Conservation (phyloP, 1,140 invertebrate species). For the Drosophila kepulauana region DNA sequence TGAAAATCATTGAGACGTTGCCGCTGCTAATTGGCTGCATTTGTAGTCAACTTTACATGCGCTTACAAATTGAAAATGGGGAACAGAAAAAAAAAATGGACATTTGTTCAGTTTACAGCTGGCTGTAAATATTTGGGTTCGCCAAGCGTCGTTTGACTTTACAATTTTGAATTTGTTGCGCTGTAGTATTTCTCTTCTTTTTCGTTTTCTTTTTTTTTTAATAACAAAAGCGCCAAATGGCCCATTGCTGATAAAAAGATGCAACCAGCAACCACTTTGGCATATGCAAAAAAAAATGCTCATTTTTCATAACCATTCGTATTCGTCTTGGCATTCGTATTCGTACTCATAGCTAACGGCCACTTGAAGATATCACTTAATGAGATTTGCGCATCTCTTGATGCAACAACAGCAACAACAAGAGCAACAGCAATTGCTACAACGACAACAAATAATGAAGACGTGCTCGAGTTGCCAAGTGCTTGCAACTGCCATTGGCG, state of each 20-base stretch:
- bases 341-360: slow-evolving; percentile 63
- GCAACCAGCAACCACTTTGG: slow-evolving; percentile 39
- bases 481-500: slow-evolving; percentile 38
- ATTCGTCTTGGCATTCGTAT: not conserved
- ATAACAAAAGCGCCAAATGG: slow-evolving; percentile 78
- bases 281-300: slow-evolving; percentile 64
- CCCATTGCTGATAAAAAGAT: slow-evolving; percentile 74
- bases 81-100: slow-evolving; percentile 45
- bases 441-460: slow-evolving; percentile 65
- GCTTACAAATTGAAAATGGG: slow-evolving; percentile 69
- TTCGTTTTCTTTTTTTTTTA: slow-evolving; percentile 31
- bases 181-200: slow-evolving; percentile 2
- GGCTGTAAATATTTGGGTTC: slow-evolving; percentile 66
- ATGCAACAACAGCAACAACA: slow-evolving; percentile 59
- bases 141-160: slow-evolving; percentile 17
- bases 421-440: slow-evolving; percentile 21
- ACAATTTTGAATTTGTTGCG: slow-evolving; percentile 33
- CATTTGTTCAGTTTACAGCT: slow-evolving; percentile 58
- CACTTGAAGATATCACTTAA: slow-evolving; percentile 84
- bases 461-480: slow-evolving; percentile 81
- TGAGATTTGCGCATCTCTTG: slow-evolving; percentile 81
- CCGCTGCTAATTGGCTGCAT: slow-evolving; percentile 76
- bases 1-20: slow-evolving; percentile 75
- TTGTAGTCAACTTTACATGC: slow-evolving; percentile 74
- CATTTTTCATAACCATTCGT: slow-evolving; percentile 66